A percentile compares a stretch with the other conserved stretches of the same genome.
Conservation (phyloP, 64 coral and sea anemone genomes). For the Porites lutea region DNA sequence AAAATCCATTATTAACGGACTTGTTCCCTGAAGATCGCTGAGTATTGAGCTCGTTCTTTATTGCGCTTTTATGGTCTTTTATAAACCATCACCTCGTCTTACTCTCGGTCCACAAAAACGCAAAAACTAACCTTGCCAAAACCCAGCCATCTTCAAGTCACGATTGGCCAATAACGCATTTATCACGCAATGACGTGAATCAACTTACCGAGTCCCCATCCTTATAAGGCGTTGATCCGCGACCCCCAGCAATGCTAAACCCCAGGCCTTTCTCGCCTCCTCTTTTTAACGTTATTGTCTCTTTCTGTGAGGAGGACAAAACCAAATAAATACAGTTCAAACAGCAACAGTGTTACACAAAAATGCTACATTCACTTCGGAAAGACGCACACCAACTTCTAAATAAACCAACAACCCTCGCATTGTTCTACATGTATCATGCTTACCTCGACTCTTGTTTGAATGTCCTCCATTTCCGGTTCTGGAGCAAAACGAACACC, state of each 20-base stretch:
- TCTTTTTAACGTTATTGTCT: slow-evolving; percentile 84
- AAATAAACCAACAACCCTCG: background rate
- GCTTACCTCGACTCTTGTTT: slow-evolving; percentile 91
- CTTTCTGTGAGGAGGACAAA: slow-evolving; percentile 60
- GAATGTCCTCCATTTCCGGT: slow-evolving; percentile 97
- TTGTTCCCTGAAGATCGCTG: no score
- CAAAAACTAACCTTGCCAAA: no score
- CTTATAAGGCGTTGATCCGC: slow-evolving; percentile 96
- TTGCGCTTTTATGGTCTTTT: no score
- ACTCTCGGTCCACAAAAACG: no score
- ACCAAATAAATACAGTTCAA: background rate
- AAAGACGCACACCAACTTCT: no score
- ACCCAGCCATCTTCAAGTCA: no score
- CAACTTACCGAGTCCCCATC: slow-evolving; percentile 85
- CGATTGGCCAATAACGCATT: no score
- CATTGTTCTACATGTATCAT: background rate
- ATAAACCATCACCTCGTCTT: no score
- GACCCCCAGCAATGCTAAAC: slow-evolving; percentile 98
- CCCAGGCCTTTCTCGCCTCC: slow-evolving; percentile 95
- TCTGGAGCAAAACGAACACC: slow-evolving; percentile 94
- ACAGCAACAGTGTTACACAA: background rate
- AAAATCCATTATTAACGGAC: no score
- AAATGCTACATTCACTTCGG: no score
- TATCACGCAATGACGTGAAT: background rate
- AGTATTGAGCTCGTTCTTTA: no score